Evolutionary conservation across 2,888 invertebrate genomes (phyloP), one percentile per base, ranked within the genome.

Genomic region (Drosophila quinaria): DNA sequence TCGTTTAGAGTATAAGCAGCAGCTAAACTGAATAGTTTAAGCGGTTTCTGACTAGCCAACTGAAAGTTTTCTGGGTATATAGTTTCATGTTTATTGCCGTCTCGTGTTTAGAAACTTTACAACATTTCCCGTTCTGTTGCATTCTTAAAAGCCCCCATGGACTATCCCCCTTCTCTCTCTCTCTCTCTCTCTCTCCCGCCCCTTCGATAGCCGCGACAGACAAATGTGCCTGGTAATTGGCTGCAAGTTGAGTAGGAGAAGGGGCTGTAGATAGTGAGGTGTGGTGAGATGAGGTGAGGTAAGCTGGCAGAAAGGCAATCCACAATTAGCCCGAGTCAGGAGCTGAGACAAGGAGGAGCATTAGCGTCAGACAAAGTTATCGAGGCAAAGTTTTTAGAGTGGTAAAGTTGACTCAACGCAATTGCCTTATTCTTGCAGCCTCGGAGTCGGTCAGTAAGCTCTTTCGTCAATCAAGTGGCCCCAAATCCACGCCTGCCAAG

Each of bases 391-490:
- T 78, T 74, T 74, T 49, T 44, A 33, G 54, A 63, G 55, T 65
- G 52, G 39, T 22, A 29, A 55, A 56, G 56, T 63, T 25, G 11
- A 11, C 50, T 51, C 52, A 67, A 67, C 76, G 61, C 51, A 70
- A 69, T 61, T 70, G 58, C 25, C 60, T 70, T 71, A 29, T 67
- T 42, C 54, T 84, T 82, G 33, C 78, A 87, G 87, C 91, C 47
- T 82, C 91, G 76, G 92, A 92, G 84, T 92, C 92, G 74, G 91
- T 92, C 88, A 92, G 91, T 76, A 92, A 92, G 89, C 91, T 92
- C 62, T 92, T 92, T 89, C 92, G 92, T 72, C 90, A 91, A 70
- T 90, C 92, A 69, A 75, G 88, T 62, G 87, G 81, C 50, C 63
- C 80, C 63, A 85, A 82, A 60, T 80, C 85, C 70, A 81, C 87